Conservation (phyloP, 1,140 invertebrate genomes). For the Trinorchestia longiramus region DNA sequence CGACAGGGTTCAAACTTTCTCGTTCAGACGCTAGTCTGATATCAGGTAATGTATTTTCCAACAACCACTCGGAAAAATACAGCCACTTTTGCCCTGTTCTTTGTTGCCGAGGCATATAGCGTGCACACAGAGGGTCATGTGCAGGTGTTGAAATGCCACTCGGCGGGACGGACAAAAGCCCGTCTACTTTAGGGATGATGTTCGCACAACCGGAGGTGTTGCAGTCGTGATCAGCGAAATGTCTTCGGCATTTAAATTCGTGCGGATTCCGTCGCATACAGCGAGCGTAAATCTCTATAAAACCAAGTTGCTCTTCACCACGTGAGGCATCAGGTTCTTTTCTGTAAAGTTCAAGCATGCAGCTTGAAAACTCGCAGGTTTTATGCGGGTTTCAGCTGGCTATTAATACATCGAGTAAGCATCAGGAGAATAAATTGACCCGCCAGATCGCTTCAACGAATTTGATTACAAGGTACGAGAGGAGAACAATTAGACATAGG, state of each 20-base stretch:
- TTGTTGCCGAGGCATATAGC: background rate
- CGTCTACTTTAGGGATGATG: background rate
- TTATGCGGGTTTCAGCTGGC: background rate
- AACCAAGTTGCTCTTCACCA: background rate
- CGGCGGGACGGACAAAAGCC: constrained; percentile 16
- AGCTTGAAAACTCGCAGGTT: background rate
- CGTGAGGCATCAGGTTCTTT: background rate
- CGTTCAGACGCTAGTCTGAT: background rate
- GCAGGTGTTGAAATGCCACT: constrained; percentile 2
- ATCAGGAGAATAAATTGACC: background rate
- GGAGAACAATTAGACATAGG: background rate
- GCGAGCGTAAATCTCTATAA: constrained; percentile 20
- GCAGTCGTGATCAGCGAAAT: constrained; percentile 38
- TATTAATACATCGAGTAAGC: background rate
- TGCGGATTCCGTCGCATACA: background rate
- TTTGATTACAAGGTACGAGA: background rate
- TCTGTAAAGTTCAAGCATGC: background rate
- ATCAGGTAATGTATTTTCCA: background rate
- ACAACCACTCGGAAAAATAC: background rate
- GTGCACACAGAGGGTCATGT: background rate
- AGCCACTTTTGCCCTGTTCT: constrained; percentile 4
- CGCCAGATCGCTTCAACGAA: background rate
- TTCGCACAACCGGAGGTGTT: background rate
- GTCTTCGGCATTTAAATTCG: background rate
- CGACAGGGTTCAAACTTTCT: background rate